phyloP scores from a whole-genome alignment of 2,113 vertebrate genomes.

The Coracopsis vasa region DNA sequence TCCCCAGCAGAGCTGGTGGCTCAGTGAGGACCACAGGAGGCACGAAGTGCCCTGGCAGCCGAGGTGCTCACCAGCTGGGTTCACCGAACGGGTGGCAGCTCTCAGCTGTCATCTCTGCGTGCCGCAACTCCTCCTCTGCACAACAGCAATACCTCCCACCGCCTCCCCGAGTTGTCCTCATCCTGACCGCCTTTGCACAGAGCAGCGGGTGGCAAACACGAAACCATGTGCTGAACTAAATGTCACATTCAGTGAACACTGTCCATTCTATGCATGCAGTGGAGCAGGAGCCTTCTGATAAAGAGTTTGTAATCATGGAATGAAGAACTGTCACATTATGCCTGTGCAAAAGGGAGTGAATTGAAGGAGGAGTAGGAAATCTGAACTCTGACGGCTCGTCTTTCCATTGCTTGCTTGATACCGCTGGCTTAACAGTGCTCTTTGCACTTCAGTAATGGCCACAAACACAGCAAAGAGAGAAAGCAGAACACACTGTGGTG shows the following conservation, averaged over 20 bases:
- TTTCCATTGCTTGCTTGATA: neutral
- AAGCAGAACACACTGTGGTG: neutral
- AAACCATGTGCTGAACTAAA: accelerated
- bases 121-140: neutral
- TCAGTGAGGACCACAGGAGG: accelerated
- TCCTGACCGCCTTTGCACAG: neutral
- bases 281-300: neutral
- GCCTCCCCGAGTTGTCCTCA: neutral
- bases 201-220: neutral
- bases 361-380: neutral
- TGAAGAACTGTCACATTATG: neutral
- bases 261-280: accelerated
- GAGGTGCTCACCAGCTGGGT: neutral
- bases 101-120: neutral
- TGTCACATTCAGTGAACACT: accelerated
- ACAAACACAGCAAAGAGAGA: neutral
- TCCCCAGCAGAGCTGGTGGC: no score
- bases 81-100: neutral
- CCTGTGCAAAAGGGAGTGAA: neutral
- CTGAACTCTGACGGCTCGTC: neutral
- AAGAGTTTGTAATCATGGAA: no score
- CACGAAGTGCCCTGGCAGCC: accelerated
- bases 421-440: accelerated
- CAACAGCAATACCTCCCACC: neutral
- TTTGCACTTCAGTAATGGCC: neutral